A percentile compares a stretch with the other conserved stretches of the same genome.
Conservation (phyloP, 2,888 invertebrate species). For the Stenurella melanura region DNA sequence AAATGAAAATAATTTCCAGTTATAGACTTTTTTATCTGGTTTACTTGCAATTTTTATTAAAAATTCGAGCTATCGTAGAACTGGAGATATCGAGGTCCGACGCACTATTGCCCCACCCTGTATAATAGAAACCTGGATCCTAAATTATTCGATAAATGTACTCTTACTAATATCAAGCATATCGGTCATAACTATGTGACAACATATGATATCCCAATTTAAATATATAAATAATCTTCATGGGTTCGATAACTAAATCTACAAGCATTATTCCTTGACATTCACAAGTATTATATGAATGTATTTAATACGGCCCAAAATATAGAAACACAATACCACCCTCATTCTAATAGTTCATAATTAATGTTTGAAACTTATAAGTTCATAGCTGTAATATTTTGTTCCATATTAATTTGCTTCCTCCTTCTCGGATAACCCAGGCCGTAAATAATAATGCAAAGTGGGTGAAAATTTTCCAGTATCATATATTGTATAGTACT, state of each 20-base stretch:
- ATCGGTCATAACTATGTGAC: neutral
- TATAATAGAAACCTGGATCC: no score
- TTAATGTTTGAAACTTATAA: conserved; percentile 57
- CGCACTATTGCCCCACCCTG: no score
- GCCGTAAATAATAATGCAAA: conserved; percentile 55
- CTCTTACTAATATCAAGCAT: no score
- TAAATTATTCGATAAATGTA: no score
- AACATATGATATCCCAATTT: neutral
- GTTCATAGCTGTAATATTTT: conserved; percentile 60
- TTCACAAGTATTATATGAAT: neutral
- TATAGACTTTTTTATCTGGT: no score
- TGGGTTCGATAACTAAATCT: no score
- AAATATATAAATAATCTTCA: neutral
- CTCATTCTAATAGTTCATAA: conserved; percentile 59
- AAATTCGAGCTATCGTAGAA: no score
- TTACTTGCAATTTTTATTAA: no score
- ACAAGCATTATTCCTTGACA: neutral
- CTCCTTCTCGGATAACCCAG: conserved; percentile 58
- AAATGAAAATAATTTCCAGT: no score
- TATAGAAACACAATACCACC: conserved; percentile 56
- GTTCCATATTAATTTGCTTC: conserved; percentile 59
- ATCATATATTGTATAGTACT: conserved; percentile 42
- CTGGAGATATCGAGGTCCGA: no score
- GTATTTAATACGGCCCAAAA: conserved; percentile 19
- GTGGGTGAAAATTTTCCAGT: conserved; percentile 53